Percentiles rank a stretch among this genome's conserved stretches.
phyloP scores from a whole-genome alignment of 2,113 vertebrate species.

The Fregetta grallaria region DNA sequence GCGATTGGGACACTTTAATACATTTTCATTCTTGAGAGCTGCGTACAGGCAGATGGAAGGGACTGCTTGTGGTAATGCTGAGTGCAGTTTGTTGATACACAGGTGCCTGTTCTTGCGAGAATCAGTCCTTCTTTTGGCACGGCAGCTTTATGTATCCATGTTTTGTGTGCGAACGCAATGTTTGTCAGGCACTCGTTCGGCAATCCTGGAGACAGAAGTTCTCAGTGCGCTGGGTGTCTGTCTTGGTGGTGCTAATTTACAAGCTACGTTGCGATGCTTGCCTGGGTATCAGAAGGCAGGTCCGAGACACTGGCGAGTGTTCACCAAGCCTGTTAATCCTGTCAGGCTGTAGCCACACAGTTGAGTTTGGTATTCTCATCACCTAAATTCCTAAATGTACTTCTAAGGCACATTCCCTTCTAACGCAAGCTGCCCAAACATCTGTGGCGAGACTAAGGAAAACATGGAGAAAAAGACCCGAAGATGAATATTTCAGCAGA shows the following conservation, averaged over 20 bases:
- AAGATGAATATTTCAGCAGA: constrained; percentile 81
- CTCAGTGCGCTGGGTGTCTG: background rate
- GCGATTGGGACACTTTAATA: background rate
- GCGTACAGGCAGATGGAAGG: constrained; percentile 1
- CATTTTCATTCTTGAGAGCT: background rate
- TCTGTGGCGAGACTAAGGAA: constrained; percentile 75
- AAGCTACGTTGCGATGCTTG: background rate
- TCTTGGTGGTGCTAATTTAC: background rate
- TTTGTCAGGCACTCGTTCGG: constrained; percentile 45
- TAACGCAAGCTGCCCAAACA: constrained; percentile 75
- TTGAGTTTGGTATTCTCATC: constrained; percentile 36
- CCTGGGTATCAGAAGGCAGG: background rate
- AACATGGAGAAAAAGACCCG: constrained; percentile 68
- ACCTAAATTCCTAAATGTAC: constrained; percentile 57
- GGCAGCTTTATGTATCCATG: constrained; percentile 28
- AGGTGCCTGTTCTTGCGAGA: constrained; percentile 20
- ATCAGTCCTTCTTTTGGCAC: constrained; percentile 21
- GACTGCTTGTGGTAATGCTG: constrained; percentile 4
- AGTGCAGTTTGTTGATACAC: constrained; percentile 39
- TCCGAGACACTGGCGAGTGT: background rate
- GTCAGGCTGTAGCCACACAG: background rate
- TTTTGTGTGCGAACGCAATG: constrained; percentile 38
- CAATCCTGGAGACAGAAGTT: constrained; percentile 34
- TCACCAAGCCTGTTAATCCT: constrained; percentile 27
- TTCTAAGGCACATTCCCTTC: constrained; percentile 45